Evolutionary conservation across 2,888 invertebrate genomes (phyloP).

Genomic region (Drosophila rellima): DNA sequence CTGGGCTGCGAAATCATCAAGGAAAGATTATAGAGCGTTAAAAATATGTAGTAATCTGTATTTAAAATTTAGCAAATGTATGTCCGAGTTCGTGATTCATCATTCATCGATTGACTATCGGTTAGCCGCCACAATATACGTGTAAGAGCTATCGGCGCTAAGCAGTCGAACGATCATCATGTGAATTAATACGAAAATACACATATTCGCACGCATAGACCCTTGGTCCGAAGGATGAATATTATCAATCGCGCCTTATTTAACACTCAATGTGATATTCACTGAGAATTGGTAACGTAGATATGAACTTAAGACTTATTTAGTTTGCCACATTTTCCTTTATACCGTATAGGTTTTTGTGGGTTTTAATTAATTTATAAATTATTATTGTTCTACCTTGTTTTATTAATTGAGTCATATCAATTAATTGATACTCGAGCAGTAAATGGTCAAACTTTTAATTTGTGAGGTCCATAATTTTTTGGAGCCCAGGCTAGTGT

Average conservation of each 20-base stretch:
- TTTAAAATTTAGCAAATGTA: neutral
- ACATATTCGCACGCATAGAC: neutral
- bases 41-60: neutral
- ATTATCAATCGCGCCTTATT: neutral
- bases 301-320: neutral
- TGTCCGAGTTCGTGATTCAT: neutral
- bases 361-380: neutral
- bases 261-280: neutral
- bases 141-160: neutral
- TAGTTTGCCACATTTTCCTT: neutral
- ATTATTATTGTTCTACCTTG: neutral
- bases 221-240: neutral
- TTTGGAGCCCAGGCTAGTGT: conserved; percentile 28
- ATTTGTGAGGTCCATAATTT: conserved; percentile 25
- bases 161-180: neutral
- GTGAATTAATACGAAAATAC: neutral
- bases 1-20: too few relatives aligned
- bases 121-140: neutral
- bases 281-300: neutral
- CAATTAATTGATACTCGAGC: neutral
- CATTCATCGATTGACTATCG: neutral
- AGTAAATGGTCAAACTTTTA: neutral
- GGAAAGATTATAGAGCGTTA: neutral
- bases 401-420: neutral
- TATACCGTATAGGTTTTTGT: neutral